Percentiles rank a stretch among this genome's conserved stretches.
These are phyloP conservation scores for Lithodes maja DNA, from an alignment of 2,888 invertebrate genomes.

Conservation along the genomic window DNA sequence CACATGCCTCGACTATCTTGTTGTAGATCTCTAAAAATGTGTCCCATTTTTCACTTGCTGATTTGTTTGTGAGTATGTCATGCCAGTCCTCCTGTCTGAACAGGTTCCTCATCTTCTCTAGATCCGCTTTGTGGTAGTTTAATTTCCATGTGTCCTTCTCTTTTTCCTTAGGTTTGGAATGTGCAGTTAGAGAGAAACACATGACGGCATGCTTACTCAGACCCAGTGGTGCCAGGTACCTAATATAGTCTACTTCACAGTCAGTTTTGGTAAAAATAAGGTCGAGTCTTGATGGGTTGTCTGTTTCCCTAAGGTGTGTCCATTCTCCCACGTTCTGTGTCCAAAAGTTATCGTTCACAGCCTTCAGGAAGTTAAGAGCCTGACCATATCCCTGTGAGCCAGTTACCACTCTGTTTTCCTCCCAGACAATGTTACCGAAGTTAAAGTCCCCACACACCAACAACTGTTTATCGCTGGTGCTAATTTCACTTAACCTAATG, in stretches of 20 bases:
- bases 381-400: too few species aligned
- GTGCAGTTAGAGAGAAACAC: background rate
- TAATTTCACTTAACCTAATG: too few species aligned
- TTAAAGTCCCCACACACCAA: too few species aligned
- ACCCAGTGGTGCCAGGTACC: constrained; percentile 13
- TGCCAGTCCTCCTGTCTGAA: background rate
- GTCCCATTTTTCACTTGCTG: constrained; percentile 14
- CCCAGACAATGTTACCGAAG: too few species aligned
- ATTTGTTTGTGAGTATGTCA: background rate
- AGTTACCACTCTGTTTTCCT: too few species aligned
- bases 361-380: too few species aligned
- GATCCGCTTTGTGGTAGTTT: constrained; percentile 32
- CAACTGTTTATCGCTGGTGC: too few species aligned
- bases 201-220: constrained; percentile 21
- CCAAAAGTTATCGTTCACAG: too few species aligned
- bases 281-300: constrained; percentile 34
- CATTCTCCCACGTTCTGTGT: too few species aligned
- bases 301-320: background rate
- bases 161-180: background rate
- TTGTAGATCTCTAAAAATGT: background rate
- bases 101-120: background rate
- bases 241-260: constrained; percentile 16
- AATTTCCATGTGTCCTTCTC: background rate
- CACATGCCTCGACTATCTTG: background rate
- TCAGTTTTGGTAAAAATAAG: constrained; percentile 26